These are phyloP conservation scores for Notodonta dromedarius DNA, from an alignment of 2,888 invertebrate genomes.

Conservation along the genomic window DNA sequence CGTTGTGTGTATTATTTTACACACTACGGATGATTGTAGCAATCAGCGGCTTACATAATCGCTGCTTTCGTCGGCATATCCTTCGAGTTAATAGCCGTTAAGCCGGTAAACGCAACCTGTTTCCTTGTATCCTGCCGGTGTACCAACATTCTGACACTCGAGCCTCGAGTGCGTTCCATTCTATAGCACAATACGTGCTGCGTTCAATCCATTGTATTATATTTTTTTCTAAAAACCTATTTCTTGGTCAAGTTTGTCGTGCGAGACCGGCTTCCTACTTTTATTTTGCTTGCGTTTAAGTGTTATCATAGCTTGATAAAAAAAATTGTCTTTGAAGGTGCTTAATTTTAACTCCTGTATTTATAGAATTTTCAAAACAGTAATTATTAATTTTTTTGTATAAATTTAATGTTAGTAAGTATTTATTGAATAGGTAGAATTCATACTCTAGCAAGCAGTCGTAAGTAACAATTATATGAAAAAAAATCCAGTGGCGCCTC, in stretches of 20 bases:
- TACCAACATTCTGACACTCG: neutral
- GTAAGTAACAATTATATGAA: too few species aligned
- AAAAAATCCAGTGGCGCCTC: too few species aligned
- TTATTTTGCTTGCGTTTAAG: neutral
- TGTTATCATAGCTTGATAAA: neutral
- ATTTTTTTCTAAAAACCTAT: conserved; percentile 1
- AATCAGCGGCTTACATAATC: neutral
- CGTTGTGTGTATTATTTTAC: too few species aligned
- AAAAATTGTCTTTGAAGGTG: neutral
- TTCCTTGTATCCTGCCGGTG: neutral
- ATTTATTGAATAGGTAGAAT: too few species aligned
- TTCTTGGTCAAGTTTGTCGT: neutral
- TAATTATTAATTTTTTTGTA: too few species aligned
- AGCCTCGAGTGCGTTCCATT: neutral
- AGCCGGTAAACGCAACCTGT: conserved; percentile 6
- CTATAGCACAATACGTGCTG: conserved; percentile 2
- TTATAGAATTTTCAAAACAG: too few species aligned
- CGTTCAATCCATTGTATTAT: conserved; percentile 1
- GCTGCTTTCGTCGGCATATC: neutral
- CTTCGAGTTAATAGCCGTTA: conserved; percentile 1
- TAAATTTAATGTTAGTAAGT: too few species aligned
- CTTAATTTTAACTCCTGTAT: too few species aligned
- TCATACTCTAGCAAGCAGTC: too few species aligned
- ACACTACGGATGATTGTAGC: neutral
- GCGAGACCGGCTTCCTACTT: conserved; percentile 3